Base-by-base conservation (phyloP, 35 echinoderm and acorn worm genomes). In the Ophiothrix spiculata region DNA sequence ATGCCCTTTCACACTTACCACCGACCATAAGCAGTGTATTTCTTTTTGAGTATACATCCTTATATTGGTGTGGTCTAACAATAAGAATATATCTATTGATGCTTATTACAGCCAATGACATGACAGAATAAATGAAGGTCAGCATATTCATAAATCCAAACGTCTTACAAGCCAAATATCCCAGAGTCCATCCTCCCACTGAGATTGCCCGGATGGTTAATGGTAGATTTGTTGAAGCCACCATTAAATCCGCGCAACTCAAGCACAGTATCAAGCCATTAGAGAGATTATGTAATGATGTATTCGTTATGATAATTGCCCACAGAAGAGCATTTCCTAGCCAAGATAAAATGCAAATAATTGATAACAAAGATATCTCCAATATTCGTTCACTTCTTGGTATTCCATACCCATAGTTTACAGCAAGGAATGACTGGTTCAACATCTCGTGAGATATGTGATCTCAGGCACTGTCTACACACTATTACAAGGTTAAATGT, bases 211-310 rank as follows among this genome's bases (percentile, higher is more conserved):
- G 76, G 17, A 94, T 91, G 3, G 95, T 98, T 16, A 98, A 49
- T 4, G 95, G 95, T 89, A 98, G 93, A 39, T 93, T 94, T 0
- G 90, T 56, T 0, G 85, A 8, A 29, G 95, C 87, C 0, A 98
- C 95, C 41, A 98, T 42, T 0, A 98, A 32, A 54, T 98, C 95
- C 2, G 95, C 95, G 35, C 79, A 46, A 63, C 95, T 98, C 31
- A 98, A 91, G 64, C 95, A 98, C n/a, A 98, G 82, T 3, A 98
- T 81, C 15, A 98, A 75, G 74, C 91, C 95, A 77, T 94, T 98
- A 23, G 95, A 94, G 10, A 80, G 80, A 4, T 85, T 91, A 32
- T 84, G 76, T 40, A 98, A 40, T 8, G 88, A 77, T 31, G 79
- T 90, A 31, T 90, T 86, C 14, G 85, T 54, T 0, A 98, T 38